Conservation (phyloP, 35 echinoderm and acorn worm species). For the Eucidaris tribuloides region DNA sequence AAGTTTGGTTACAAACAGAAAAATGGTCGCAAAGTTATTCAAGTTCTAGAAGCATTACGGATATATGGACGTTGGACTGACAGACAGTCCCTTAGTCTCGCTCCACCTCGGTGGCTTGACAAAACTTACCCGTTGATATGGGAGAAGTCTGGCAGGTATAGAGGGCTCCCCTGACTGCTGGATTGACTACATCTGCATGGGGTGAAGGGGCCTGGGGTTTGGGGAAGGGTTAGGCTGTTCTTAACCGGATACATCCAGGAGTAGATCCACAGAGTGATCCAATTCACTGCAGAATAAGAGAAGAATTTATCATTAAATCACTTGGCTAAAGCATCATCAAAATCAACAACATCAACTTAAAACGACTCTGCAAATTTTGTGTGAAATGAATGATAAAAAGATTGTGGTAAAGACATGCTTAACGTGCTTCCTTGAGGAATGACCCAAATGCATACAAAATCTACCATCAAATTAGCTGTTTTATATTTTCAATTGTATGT, state of each 20-base stretch:
- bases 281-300: neutral
- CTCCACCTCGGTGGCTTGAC: neutral
- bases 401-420: neutral
- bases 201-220: too few relatives aligned
- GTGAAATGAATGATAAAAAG: neutral
- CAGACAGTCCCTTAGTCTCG: neutral
- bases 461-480: neutral
- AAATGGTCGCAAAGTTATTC: neutral
- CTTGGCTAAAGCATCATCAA: neutral
- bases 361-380: neutral
- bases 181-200: neutral
- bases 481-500: neutral
- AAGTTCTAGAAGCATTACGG: neutral
- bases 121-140: constrained; percentile 6
- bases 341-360: neutral
- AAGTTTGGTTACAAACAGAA: neutral
- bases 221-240: too few relatives aligned
- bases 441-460: neutral
- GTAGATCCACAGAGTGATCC: neutral
- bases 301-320: neutral
- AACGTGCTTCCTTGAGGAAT: neutral
- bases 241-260: too few relatives aligned
- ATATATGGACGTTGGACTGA: too few relatives aligned
- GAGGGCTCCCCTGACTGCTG: neutral
- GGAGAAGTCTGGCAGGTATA: neutral